phyloP scores from a whole-genome alignment of 1,140 invertebrate species.

The Lineus longissimus region DNA sequence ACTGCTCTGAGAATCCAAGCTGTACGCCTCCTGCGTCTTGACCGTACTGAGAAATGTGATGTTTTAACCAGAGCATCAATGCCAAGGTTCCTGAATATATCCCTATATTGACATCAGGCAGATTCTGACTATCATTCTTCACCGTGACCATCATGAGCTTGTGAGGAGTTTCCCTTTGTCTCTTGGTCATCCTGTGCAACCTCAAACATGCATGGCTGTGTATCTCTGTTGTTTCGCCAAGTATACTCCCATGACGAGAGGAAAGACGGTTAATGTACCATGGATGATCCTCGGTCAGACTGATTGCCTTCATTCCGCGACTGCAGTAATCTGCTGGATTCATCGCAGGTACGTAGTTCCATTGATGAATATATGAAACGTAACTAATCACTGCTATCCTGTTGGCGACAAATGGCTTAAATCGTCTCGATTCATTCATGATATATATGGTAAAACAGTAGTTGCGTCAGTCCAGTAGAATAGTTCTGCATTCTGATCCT shows the following conservation, averaged over 20 bases:
- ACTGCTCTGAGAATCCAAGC: conserved; percentile 1
- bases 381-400: background rate
- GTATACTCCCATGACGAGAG: background rate
- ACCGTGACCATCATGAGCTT: background rate
- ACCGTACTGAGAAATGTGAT: background rate
- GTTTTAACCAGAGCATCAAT: background rate
- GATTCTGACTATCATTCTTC: background rate
- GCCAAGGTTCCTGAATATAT: background rate
- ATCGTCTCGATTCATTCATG: background rate
- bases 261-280: background rate
- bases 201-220: background rate
- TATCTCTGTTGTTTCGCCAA: too few relatives aligned
- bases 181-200: background rate
- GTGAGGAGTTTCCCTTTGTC: background rate
- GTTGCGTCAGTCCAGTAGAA: background rate
- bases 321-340: background rate
- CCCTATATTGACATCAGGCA: background rate
- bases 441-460: background rate
- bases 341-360: background rate
- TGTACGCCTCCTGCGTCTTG: background rate
- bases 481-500: background rate
- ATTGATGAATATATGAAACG: background rate
- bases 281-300: background rate
- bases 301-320: background rate
- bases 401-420: background rate